Conservation (phyloP, 2,113 vertebrate genomes). For the Saguinus imperator region DNA sequence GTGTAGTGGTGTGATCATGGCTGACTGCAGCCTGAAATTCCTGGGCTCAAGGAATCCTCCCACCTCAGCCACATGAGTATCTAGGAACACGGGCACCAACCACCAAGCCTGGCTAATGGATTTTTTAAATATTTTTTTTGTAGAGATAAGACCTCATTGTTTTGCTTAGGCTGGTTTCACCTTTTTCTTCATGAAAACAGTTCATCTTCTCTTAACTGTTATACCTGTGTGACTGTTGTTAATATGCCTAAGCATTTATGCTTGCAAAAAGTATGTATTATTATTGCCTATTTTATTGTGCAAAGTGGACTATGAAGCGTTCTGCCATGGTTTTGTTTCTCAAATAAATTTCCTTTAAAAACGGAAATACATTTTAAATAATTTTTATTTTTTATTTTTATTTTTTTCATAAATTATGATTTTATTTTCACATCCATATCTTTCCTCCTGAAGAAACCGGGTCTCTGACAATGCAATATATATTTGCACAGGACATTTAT, state of each 20-base stretch:
- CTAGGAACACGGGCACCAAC: no score
- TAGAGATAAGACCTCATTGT: no score
- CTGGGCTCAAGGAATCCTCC: no score
- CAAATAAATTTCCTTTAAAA: background rate
- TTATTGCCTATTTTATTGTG: background rate
- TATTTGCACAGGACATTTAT: slow-evolving; percentile 34
- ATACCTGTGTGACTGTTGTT: background rate
- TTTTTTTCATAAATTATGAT: background rate
- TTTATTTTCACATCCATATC: background rate
- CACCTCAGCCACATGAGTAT: no score
- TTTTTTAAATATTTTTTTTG: no score
- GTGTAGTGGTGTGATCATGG: no score
- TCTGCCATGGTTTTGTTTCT: background rate
- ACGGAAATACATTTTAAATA: background rate
- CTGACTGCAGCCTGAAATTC: no score
- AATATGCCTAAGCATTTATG: background rate
- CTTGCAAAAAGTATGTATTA: background rate
- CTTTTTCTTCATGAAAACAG: background rate
- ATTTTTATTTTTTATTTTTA: background rate
- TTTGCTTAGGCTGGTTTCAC: background rate
- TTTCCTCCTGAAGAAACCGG: background rate
- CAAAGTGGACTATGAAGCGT: background rate
- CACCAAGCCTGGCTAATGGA: no score
- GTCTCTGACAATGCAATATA: background rate
- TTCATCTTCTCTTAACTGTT: background rate